Evolutionary conservation across 1,140 invertebrate species (phyloP).

Genomic region (Myzus persicae): DNA sequence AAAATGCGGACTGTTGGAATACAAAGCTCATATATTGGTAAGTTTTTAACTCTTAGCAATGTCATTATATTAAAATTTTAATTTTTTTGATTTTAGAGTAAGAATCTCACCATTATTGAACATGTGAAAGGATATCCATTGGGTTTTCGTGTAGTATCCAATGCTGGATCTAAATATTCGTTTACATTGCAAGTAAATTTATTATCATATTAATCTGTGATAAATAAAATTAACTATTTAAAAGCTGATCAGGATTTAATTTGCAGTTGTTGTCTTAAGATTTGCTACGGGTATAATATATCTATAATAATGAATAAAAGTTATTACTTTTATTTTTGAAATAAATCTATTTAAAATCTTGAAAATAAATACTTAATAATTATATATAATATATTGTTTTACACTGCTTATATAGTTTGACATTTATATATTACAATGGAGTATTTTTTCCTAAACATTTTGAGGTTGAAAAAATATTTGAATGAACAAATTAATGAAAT

Average conservation of each 20-base stretch:
- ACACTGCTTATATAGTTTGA: too few species aligned
- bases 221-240: background rate
- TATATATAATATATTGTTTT: too few species aligned
- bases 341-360: too few species aligned
- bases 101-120: conserved; percentile 26
- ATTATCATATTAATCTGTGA: background rate
- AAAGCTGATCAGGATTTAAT: background rate
- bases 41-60: background rate
- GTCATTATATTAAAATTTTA: background rate
- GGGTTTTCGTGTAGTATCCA: conserved; percentile 29
- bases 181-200: conserved; percentile 36
- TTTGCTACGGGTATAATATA: background rate
- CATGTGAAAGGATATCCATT: conserved; percentile 28
- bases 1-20: conserved; percentile 41
- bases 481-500: too few species aligned
- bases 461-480: too few species aligned
- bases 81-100: conserved; percentile 1
- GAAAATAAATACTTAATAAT: too few species aligned
- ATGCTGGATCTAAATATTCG: background rate
- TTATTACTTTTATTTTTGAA: background rate
- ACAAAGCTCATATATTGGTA: conserved; percentile 45
- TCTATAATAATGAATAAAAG: background rate
- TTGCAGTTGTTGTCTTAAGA: background rate
- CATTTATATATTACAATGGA: too few species aligned
- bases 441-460: too few species aligned